Evolutionary conservation across 2,888 invertebrate genomes (phyloP).

Genomic region (Bibio marci): DNA sequence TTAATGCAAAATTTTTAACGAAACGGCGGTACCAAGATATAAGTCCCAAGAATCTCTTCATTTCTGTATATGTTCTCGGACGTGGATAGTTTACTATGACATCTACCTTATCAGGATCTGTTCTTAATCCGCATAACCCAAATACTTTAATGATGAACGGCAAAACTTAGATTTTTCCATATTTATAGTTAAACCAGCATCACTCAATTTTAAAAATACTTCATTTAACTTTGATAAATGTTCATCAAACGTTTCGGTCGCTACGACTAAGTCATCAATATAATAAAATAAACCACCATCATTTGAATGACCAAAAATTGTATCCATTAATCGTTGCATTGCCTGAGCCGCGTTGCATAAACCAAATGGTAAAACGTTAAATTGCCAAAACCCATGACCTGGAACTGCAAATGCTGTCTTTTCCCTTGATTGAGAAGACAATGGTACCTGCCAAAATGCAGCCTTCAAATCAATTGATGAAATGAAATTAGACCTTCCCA

Average conservation of each 20-base stretch:
- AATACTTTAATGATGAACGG: too few species aligned
- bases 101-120: too few species aligned
- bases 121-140: too few species aligned
- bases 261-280: slow-evolving; percentile 13
- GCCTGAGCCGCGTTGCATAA: slow-evolving; percentile 3
- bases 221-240: slow-evolving; percentile 10
- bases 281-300: slow-evolving; percentile 13
- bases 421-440: not conserved
- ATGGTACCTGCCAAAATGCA: too few species aligned
- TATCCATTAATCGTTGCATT: slow-evolving; percentile 7
- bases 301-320: slow-evolving; percentile 5
- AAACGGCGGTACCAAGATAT: too few species aligned
- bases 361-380: not conserved
- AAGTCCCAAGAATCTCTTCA: too few species aligned
- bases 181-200: slow-evolving; percentile 15
- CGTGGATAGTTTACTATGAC: too few species aligned
- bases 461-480: too few species aligned
- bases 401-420: slow-evolving; percentile 5
- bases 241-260: slow-evolving; percentile 11
- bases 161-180: too few species aligned
- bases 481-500: too few species aligned
- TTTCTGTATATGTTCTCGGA: too few species aligned
- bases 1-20: too few species aligned
- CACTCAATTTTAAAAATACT: slow-evolving; percentile 9
- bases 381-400: not conserved